Base-by-base conservation (phyloP, 2,113 vertebrate genomes). In the Rallus limicola region DNA sequence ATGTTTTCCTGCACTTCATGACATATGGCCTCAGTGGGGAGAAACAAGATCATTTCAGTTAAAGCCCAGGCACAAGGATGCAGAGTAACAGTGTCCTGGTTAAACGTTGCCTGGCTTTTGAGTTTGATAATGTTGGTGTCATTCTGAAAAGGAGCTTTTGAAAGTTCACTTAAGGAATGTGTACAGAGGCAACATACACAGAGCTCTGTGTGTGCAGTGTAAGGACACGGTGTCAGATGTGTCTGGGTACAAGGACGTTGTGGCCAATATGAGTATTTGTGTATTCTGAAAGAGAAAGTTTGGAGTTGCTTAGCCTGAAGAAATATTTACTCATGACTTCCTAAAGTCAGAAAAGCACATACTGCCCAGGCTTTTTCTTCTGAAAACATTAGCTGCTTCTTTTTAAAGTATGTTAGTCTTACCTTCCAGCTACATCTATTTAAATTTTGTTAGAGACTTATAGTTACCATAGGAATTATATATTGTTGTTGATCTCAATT, bases 311-410 rank as follows among this genome's bases (percentile, higher is more conserved):
- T 91, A 64, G 88, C 86, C 95, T 96, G 93, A 76, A 96, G n/a
- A 85, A 92, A 88, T 95, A 58, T 95, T 95, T 97, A 94, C 92
- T 95, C 67, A 18, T 81, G 63, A 95, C 76, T 96, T 93, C 63
- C 67, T 20, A 64, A 93, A 42, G 52, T 42, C 26, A 42, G 21
- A 79, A 82, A 77, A 86, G 16, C 46, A 83, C 53, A 31, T 12
- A 16, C 56, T 69, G n/a, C 33, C 50, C 20, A 13, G 86, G 88
- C 88, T 86, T 89, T 93, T 94, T 67, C 83, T 97, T 95, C 95
- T 96, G 95, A 95, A 96, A 97, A 94, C 84, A 88, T 77, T 81
- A 83, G 88, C 90, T 93, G 82, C 82, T 97, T 31, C 63, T 96
- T 96, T 95, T 93, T 88, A 16, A 86, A 90, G 75, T 83, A 82